Conservation (phyloP, 2,113 vertebrate genomes). For the Amphilophus citrinellus region DNA sequence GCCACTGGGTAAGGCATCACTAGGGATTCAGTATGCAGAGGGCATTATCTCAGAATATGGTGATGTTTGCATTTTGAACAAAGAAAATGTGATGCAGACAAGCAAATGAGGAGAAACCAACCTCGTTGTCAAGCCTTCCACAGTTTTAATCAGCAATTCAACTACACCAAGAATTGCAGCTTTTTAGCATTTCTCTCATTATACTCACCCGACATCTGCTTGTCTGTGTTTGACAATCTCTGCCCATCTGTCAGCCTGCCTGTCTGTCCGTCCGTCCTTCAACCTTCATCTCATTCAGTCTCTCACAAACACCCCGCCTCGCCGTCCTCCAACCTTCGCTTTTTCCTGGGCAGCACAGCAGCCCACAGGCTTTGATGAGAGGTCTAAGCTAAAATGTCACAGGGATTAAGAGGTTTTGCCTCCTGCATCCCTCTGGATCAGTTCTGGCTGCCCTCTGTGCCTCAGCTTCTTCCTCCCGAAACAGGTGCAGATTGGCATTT, state of each 20-base stretch:
- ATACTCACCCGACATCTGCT: constrained; percentile 21
- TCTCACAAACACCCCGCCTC: constrained; percentile 14
- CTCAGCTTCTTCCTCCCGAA: constrained; percentile 15
- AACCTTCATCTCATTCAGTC: constrained; percentile 26
- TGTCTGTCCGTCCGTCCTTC: not conserved
- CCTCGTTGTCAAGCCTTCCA: not conserved
- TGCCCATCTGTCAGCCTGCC: not conserved
- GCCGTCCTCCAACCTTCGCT: not conserved
- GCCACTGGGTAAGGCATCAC: not conserved
- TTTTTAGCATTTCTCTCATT: not conserved
- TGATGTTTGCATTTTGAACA: constrained; percentile 27
- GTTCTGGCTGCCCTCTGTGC: constrained; percentile 41
- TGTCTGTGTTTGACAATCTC: constrained; percentile 4
- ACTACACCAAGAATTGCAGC: not conserved
- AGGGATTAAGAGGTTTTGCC: constrained; percentile 67
- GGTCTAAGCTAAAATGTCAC: constrained; percentile 68
- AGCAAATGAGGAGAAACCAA: not conserved
- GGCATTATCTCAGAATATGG: not conserved
- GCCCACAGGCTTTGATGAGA: constrained; percentile 57
- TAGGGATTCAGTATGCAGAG: constrained; percentile 22
- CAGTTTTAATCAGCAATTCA: not conserved
- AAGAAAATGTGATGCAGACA: not conserved
- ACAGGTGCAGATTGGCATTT: constrained; percentile 57
- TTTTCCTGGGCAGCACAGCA: constrained; percentile 28
- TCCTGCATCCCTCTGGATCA: constrained; percentile 62